A percentile compares a stretch with the other conserved stretches of the same genome.
These are phyloP conservation scores for Drosophila lowei DNA, from an alignment of 1,140 invertebrate genomes.

Conservation along the genomic window DNA sequence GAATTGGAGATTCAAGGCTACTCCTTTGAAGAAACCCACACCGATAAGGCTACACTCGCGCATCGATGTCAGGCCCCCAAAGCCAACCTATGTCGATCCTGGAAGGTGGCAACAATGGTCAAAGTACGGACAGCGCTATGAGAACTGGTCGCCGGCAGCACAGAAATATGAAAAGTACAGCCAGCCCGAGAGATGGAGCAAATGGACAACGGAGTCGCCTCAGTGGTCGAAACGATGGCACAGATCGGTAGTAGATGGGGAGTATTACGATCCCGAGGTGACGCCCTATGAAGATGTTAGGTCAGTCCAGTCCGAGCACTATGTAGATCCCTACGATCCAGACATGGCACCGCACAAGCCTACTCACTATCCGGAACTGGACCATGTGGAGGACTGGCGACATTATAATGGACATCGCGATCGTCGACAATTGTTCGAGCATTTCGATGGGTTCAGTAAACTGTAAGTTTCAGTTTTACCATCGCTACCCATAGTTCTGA, in stretches of 20 bases:
- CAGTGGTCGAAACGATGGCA: constrained; percentile 51
- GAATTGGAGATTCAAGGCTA: constrained; percentile 70
- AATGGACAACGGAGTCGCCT: constrained; percentile 57
- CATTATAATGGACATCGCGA: constrained; percentile 71
- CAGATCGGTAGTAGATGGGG: constrained; percentile 8
- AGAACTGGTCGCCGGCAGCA: constrained; percentile 34
- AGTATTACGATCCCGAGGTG: constrained; percentile 37
- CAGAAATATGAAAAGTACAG: constrained; percentile 38
- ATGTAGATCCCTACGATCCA: constrained; percentile 48
- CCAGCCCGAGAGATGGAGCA: constrained; percentile 52
- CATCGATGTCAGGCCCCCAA: constrained; percentile 47
- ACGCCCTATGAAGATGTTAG: constrained; percentile 30
- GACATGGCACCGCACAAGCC: constrained; percentile 38
- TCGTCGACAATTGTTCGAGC: constrained; percentile 71
- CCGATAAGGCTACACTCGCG: constrained; percentile 38
- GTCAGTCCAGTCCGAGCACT: constrained; percentile 5
- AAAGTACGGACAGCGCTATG: constrained; percentile 49
- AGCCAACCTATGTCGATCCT: constrained; percentile 26
- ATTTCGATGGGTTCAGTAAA: constrained; percentile 66
- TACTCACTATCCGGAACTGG: constrained; percentile 46
- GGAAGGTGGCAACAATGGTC: constrained; percentile 54
- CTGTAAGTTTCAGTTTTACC: constrained; percentile 35
- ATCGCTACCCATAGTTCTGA: not conserved
- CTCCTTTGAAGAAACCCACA: constrained; percentile 63
- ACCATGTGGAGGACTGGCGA: constrained; percentile 21